Conservation (phyloP, 1,140 invertebrate genomes). For the Drosophila bifasciata region DNA sequence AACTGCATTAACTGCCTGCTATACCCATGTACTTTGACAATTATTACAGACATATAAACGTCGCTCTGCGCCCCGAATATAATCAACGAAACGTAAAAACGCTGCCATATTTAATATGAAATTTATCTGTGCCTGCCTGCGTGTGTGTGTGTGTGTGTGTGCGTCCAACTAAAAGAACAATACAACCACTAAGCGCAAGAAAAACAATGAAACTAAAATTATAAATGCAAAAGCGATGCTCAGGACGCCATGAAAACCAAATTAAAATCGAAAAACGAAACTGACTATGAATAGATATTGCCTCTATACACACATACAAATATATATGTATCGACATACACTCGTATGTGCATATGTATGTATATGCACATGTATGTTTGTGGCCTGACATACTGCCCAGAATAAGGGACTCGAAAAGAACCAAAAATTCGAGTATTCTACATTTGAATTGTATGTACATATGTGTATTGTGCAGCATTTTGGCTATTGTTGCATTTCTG, state of each 20-base stretch:
- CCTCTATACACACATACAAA: slow-evolving; percentile 12
- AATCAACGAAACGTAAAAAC: slow-evolving; percentile 55
- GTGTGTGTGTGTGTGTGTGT: slow-evolving; percentile 20
- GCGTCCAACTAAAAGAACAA: slow-evolving; percentile 2
- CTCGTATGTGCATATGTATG: neutral
- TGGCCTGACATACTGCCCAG: slow-evolving; percentile 22
- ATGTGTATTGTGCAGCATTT: slow-evolving; percentile 13
- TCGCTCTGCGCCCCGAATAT: slow-evolving; percentile 25
- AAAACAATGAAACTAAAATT: slow-evolving; percentile 54
- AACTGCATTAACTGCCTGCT: no score
- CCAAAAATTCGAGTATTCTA: neutral
- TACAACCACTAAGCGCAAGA: slow-evolving; percentile 6
- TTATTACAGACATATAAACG: no score
- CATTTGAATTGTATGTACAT: neutral
- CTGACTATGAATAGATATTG: slow-evolving; percentile 56
- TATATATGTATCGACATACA: slow-evolving; percentile 1
- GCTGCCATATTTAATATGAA: slow-evolving; percentile 60
- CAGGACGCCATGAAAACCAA: slow-evolving; percentile 47
- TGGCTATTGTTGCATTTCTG: slow-evolving; percentile 61
- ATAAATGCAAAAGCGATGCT: slow-evolving; percentile 67
- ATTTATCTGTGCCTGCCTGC: slow-evolving; percentile 14
- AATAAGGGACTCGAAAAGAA: slow-evolving; percentile 25
- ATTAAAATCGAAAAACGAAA: slow-evolving; percentile 54
- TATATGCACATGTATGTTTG: slow-evolving; percentile 6
- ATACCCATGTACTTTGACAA: no score